phyloP scores from a whole-genome alignment of 2,888 invertebrate species.

The Conomelus anceps region DNA sequence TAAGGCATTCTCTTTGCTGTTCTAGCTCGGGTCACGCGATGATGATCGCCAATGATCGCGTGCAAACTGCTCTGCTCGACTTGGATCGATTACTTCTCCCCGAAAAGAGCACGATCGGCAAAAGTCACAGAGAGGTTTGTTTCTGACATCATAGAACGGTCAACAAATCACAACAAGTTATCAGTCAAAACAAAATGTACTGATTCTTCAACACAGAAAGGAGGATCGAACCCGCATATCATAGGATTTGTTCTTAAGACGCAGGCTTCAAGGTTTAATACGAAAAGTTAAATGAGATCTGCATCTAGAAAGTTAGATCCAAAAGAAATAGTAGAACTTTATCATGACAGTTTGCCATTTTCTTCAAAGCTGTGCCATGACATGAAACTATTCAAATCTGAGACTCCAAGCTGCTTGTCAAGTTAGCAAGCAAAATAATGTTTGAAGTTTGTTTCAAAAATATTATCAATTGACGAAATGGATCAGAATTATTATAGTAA shows the following conservation, averaged over 20 bases:
- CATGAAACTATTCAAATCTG: not conserved
- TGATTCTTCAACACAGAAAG: too few species aligned
- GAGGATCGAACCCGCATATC: too few species aligned
- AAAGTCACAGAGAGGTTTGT: not conserved
- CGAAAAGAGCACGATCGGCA: not conserved
- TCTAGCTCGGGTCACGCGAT: not conserved
- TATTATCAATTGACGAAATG: too few species aligned
- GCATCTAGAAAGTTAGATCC: not conserved
- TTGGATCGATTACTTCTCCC: not conserved
- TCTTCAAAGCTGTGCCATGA: not conserved
- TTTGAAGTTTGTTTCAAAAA: not conserved
- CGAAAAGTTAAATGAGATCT: not conserved
- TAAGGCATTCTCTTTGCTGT: not conserved
- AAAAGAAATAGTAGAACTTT: not conserved
- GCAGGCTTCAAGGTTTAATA: not conserved
- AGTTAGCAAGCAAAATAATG: not conserved
- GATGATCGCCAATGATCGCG: not conserved
- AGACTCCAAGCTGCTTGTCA: not conserved
- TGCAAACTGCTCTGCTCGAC: not conserved
- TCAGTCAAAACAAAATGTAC: not conserved
- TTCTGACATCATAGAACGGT: not conserved
- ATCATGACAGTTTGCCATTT: not conserved
- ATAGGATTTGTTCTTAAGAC: too few species aligned
- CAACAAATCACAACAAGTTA: not conserved
- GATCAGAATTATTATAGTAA: too few species aligned